Evolutionary conservation across 2,888 invertebrate genomes (phyloP), one percentile per base, ranked within the genome.

Genomic region (Hirtodrosophila duncani): DNA sequence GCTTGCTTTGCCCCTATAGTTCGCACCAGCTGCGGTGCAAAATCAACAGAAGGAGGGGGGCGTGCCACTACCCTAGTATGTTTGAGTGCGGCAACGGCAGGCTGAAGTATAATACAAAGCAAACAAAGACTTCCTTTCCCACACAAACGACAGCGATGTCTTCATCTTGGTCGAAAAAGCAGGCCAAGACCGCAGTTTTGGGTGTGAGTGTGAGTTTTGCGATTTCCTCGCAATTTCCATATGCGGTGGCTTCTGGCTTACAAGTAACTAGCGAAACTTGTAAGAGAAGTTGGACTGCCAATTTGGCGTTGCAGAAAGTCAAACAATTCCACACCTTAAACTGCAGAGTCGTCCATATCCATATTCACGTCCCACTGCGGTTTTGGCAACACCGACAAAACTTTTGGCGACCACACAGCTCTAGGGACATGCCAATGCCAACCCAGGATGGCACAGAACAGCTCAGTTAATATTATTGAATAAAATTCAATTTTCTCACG

Each of bases 171-270:
- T 58, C 41, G 41, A 49, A 41, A 63, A 56, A 36, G 29, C 46
- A 46, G 48, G 31, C 39, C 53, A 52, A 55, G 39, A 38, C 18
- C 26, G 11, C 18, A 34, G 30, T 31, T 30, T 29, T 14, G 18
- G 26, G 29, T 23, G 38, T 41, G 52, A 23, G 33, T 26, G 37
- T 39, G 9, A 26, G 42, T 27, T 33, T 39, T 23, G 8, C 65
- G 67, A 63, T n/a, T n/a, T n/a, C n/a, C n/a, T n/a, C 75, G 72
- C 75, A 75, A 72, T 75, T 74, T 74, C 72, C 72, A 75, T 72
- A 69, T 75, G 58, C 63, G 53, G 48, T 55, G 67, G 64, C 63
- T 65, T 67, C 71, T 61, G 62, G 69, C 72, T 71, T n/a, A n/a
- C n/a, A n/a, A n/a, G n/a, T 74, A 74, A 75, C 75, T 74, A 67